Conservation (phyloP, 2,888 invertebrate genomes). For the Terebella lapidaria region DNA sequence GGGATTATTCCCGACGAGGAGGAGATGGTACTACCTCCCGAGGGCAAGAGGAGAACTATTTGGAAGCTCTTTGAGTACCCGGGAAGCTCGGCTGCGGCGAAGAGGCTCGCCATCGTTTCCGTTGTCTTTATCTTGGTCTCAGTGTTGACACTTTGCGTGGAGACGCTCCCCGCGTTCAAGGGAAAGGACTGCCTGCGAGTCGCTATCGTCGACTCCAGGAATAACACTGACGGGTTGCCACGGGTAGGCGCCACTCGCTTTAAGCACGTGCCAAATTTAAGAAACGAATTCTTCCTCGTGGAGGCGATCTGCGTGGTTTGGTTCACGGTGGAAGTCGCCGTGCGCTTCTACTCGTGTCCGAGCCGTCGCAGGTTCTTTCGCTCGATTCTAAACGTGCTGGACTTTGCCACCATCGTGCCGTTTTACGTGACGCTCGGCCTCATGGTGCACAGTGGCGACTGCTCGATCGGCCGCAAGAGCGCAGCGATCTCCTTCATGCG, state of each 20-base stretch:
- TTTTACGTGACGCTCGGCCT: constrained; percentile 41
- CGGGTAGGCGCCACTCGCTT: constrained; percentile 36
- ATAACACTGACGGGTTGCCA: constrained; percentile 26
- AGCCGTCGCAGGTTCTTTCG: constrained; percentile 32
- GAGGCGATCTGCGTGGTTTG: constrained; percentile 46
- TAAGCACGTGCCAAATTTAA: constrained; percentile 34
- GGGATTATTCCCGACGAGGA: constrained; percentile 28
- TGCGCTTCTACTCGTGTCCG: constrained; percentile 36
- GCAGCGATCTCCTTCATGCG: constrained; percentile 30
- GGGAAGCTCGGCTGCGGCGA: too few relatives aligned
- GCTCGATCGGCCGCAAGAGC: constrained; percentile 27
- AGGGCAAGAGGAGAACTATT: too few relatives aligned
- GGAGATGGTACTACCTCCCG: too few relatives aligned
- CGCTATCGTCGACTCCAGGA: neutral
- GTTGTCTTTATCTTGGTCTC: too few relatives aligned
- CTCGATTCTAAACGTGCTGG: constrained; percentile 40
- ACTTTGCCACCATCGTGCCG: constrained; percentile 42
- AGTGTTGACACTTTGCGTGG: constrained; percentile 54
- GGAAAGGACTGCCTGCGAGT: constrained; percentile 28
- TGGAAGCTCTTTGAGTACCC: too few relatives aligned
- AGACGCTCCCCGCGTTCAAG: constrained; percentile 53
- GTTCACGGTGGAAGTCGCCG: constrained; percentile 44
- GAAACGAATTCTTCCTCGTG: constrained; percentile 40
- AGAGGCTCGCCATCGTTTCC: too few relatives aligned
- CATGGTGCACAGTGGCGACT: constrained; percentile 26